phyloP scores from a whole-genome alignment of 1,140 invertebrate species.

The Drosophila sulfurigaster region DNA sequence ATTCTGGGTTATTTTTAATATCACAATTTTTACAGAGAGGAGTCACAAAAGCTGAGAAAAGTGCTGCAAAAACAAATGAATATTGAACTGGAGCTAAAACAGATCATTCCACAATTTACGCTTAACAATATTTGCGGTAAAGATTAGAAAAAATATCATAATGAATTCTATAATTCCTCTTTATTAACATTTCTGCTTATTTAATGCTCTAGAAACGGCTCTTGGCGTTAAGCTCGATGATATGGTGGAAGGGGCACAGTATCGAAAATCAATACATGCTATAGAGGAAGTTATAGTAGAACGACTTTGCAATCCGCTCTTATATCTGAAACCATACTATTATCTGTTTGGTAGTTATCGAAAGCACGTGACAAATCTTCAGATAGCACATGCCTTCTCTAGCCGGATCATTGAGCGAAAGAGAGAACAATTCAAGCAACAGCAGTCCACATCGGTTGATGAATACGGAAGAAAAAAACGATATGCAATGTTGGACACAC shows the following conservation, averaged over 20 bases:
- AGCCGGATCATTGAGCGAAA: slow-evolving; percentile 72
- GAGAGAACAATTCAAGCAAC: slow-evolving; percentile 41
- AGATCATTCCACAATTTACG: slow-evolving; percentile 90
- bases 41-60: slow-evolving; percentile 67
- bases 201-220: slow-evolving; percentile 88
- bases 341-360: slow-evolving; percentile 60
- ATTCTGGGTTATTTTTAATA: neutral
- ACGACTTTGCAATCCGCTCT: slow-evolving; percentile 63
- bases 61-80: slow-evolving; percentile 42
- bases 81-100: slow-evolving; percentile 74
- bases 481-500: slow-evolving; percentile 92
- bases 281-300: slow-evolving; percentile 62
- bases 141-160: neutral
- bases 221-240: slow-evolving; percentile 88
- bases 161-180: slow-evolving; percentile 1
- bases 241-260: slow-evolving; percentile 54
- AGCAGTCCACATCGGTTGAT: neutral
- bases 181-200: neutral
- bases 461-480: slow-evolving; percentile 85
- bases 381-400: slow-evolving; percentile 71
- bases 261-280: slow-evolving; percentile 67
- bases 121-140: slow-evolving; percentile 92
- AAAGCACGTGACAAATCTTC: slow-evolving; percentile 47
- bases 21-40: slow-evolving; percentile 41
- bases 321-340: slow-evolving; percentile 53